Evolutionary conservation across 2,113 vertebrate species (phyloP), one percentile per base, ranked within the genome.

Genomic region (Centropristis striata): DNA sequence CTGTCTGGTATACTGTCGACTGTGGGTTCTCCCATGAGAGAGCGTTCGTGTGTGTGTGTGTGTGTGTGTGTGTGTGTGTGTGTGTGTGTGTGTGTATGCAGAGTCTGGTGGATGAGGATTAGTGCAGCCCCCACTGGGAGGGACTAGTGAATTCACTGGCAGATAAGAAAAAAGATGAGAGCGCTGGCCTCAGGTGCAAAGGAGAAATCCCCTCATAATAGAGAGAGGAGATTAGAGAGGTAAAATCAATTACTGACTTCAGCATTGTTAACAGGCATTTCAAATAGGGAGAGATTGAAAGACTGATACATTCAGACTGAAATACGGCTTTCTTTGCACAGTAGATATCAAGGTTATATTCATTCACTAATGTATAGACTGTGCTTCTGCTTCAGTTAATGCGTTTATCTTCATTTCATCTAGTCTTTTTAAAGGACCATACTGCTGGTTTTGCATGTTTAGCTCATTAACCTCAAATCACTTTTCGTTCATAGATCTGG

Each of bases 111-210:
- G 47, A 78, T 70, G 72, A 50, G 78, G 76, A 87, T 92, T 91
- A 87, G 60, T 53, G 13, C 25, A 63, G 32, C 72, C 61, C 70
- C 78, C 71, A 21, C 71, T 53, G 78, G 57, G 77, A 63, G 13
- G 61, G 58, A 32, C 72, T 36, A 41, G 66, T 81, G 65, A 70
- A 61, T 47, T 87, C 72, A 18, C 6, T 3, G 77, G 39, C 81
- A 79, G 86, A 90, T 79, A 80, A 84, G 55, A 84, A 57, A 71
- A 64, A 46, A 83, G 74, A 41, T 0, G 11, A 64, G 47, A 72
- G 41, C 20, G 11, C 25, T 86, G 80, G 89, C 88, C 92, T 82
- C 86, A 91, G 90, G 90, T 92, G 89, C 81, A 84, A 69, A 73
- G 46, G 37, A 73, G 23, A 75, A 75, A 83, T 73, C 69, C 65